Evolutionary conservation across 2,797 vertebrate genomes (phyloP).

Genomic region (Halcyon smyrnensis): DNA sequence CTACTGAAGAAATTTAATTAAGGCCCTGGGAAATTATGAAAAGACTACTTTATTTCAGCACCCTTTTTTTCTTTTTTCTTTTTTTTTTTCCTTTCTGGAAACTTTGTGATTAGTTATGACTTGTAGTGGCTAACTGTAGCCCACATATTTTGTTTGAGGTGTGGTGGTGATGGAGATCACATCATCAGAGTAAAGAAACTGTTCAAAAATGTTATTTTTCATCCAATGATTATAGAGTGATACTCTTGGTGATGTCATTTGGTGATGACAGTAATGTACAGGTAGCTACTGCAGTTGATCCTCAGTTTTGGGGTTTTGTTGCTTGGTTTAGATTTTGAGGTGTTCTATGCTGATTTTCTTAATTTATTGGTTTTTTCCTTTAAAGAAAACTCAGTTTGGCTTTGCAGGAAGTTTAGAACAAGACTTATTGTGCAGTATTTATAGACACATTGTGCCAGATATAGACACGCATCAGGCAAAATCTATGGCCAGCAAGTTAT

Average conservation of each 20-base stretch:
- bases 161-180: not conserved
- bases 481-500: not conserved
- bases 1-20: not conserved
- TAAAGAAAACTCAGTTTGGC: not conserved
- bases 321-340: not conserved
- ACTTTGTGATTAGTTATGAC: not conserved
- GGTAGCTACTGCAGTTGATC: not conserved
- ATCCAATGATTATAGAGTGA: too few species aligned
- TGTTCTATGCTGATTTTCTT: not conserved
- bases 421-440: not conserved
- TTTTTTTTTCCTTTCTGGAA: not conserved
- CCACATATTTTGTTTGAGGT: fast-evolving
- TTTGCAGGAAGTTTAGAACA: not conserved
- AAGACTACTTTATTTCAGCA: not conserved
- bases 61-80: not conserved
- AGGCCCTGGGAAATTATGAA: not conserved
- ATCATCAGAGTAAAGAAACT: not conserved
- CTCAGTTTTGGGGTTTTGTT: not conserved
- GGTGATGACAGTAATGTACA: not conserved
- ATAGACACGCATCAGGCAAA: not conserved
- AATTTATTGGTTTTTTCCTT: not conserved
- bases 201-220: not conserved
- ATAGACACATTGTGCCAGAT: not conserved
- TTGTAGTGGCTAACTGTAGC: not conserved
- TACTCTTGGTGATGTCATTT: not conserved